phyloP scores from a whole-genome alignment of 2,888 invertebrate genomes.

The Athetis lepigone region DNA sequence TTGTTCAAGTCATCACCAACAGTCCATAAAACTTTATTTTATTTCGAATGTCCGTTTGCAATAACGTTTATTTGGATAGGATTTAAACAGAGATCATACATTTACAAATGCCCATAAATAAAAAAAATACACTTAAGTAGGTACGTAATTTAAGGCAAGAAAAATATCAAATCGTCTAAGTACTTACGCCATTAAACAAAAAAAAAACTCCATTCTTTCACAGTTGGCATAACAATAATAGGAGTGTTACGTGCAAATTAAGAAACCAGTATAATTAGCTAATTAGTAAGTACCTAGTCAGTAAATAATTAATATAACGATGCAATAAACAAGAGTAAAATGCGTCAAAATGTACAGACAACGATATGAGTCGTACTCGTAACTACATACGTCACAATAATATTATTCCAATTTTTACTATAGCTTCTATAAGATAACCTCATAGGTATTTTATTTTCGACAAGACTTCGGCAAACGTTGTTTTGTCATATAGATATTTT shows the following conservation, averaged over 20 bases:
- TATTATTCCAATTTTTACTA: too few relatives aligned
- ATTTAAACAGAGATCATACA: background rate
- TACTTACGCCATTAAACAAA: background rate
- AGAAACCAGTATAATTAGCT: slow-evolving; percentile 15
- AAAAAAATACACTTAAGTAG: too few relatives aligned
- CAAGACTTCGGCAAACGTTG: too few relatives aligned
- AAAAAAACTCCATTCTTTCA: background rate
- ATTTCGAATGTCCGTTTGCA: background rate
- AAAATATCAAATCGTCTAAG: background rate
- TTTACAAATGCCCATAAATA: background rate
- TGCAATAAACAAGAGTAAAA: slow-evolving; percentile 28
- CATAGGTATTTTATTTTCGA: background rate
- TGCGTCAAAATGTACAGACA: slow-evolving; percentile 18
- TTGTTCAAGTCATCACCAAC: background rate
- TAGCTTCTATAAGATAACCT: too few relatives aligned
- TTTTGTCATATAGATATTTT: too few relatives aligned
- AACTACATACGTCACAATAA: slow-evolving; percentile 1
- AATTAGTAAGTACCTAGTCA: slow-evolving; percentile 24
- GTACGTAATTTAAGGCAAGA: too few relatives aligned
- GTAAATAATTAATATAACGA: slow-evolving; percentile 40
- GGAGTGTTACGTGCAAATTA: background rate
- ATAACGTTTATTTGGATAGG: background rate
- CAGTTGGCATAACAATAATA: background rate
- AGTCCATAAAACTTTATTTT: background rate
- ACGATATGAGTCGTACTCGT: background rate